These are phyloP conservation scores for Pseudomyrmex cubaensis DNA, from an alignment of 1,140 invertebrate genomes.

Conservation along the genomic window DNA sequence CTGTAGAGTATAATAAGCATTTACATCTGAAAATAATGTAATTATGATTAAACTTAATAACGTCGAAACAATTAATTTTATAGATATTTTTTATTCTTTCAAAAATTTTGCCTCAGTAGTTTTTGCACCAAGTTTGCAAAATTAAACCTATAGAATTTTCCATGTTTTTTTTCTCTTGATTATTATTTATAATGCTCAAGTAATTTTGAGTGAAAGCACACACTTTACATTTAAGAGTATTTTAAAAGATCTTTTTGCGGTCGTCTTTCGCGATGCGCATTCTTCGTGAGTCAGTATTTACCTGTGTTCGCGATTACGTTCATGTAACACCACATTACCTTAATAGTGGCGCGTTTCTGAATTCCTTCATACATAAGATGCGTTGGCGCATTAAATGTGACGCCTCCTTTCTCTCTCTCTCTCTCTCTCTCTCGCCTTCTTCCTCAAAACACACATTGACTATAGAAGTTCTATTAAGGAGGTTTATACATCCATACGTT, in stretches of 20 bases:
- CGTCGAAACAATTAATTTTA: neutral
- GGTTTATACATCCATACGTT: neutral
- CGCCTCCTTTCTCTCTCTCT: conserved; percentile 21
- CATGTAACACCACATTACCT: conserved; percentile 33
- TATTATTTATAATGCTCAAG: too few species aligned
- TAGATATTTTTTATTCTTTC: neutral
- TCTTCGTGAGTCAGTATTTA: conserved; percentile 18
- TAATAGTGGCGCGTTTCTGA: conserved; percentile 27
- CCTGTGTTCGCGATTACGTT: conserved; percentile 33
- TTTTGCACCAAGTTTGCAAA: too few species aligned
- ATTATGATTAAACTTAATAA: too few species aligned
- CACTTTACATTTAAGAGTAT: conserved; percentile 27
- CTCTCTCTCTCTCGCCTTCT: too few species aligned
- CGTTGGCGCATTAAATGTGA: conserved; percentile 30
- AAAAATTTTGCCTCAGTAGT: too few species aligned
- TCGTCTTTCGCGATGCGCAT: neutral
- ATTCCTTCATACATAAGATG: conserved; percentile 27
- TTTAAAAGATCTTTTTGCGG: neutral
- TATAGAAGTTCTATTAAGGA: conserved; percentile 30
- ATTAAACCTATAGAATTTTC: too few species aligned
- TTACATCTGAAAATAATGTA: too few species aligned
- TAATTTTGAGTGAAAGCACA: neutral
- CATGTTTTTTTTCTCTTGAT: too few species aligned
- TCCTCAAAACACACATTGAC: neutral
- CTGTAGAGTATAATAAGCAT: too few species aligned